Evolutionary conservation across 2,888 invertebrate genomes (phyloP), one percentile per base, ranked within the genome.

Genomic region (Lasioglossum morio): DNA sequence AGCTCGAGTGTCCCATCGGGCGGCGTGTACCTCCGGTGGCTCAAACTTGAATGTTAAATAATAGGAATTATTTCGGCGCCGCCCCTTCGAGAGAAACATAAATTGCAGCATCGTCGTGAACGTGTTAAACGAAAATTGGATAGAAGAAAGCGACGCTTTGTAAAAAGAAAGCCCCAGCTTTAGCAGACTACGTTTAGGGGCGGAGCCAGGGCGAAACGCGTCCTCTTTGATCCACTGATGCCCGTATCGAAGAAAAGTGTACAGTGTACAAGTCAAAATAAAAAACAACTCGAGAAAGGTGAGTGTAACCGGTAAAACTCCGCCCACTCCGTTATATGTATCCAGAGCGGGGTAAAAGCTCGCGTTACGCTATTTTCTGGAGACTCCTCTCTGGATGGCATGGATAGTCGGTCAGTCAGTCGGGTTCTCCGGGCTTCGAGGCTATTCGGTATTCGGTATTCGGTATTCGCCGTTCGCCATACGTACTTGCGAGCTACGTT

Each of bases 401-500:
- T 53, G 23, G 23, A 8, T 23, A 16, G 27, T 27, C 16, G 12
- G 60, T n/a, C n/a, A n/a, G n/a, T n/a, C n/a, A n/a, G n/a, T n/a
- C n/a, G n/a, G n/a, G n/a, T 16, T 60, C 66, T 7, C 66, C 66
- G 19, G n/a, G n/a, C n/a, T n/a, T n/a, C n/a, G n/a, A n/a, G n/a
- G n/a, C n/a, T n/a, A n/a, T n/a, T n/a, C n/a, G n/a, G n/a, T n/a
- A n/a, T n/a, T n/a, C n/a, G n/a, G n/a, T n/a, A n/a, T n/a, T n/a
- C n/a, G n/a, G n/a, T n/a, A n/a, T n/a, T n/a, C n/a, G n/a, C n/a
- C n/a, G n/a, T n/a, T 5, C 37, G 30, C 66, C 3, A 75, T 83
- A 87, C 87, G 66, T 92, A 94, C 94, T 94, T 94, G 94, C 16
- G 94, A 94, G 79, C 94, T 94, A 79, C 94, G 93, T 87, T 94